Evolutionary conservation across 2,797 vertebrate species (phyloP).

Genomic region (Takifugu rubripes): DNA sequence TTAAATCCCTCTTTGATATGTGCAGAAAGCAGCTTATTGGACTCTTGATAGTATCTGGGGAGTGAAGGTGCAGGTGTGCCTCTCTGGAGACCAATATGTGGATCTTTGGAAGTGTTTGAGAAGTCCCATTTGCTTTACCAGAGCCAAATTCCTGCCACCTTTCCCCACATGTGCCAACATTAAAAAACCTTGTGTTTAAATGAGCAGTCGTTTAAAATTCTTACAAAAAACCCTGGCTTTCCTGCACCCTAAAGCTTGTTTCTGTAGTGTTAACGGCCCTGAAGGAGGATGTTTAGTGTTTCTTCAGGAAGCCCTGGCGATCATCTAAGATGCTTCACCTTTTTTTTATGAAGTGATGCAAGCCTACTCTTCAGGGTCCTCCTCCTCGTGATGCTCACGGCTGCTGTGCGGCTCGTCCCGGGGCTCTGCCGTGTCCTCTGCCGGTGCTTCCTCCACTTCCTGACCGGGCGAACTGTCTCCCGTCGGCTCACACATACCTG

Average conservation of each 20-base stretch:
- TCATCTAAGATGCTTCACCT: constrained; percentile 39
- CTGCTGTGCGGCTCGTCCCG: constrained; percentile 19
- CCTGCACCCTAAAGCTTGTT: constrained; percentile 7
- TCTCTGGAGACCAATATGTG: constrained; percentile 22
- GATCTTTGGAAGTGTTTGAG: constrained; percentile 56
- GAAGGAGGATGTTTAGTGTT: constrained; percentile 11
- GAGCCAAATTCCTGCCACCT: constrained; percentile 25
- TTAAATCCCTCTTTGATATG: neutral
- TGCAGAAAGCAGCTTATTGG: constrained; percentile 4
- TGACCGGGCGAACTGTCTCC: constrained; percentile 3
- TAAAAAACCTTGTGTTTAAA: constrained; percentile 14
- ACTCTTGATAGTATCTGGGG: constrained; percentile 1
- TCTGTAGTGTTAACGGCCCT: constrained; percentile 28
- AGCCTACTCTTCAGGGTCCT: constrained; percentile 46
- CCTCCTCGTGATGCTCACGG: constrained; percentile 10
- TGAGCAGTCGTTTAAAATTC: constrained; percentile 34
- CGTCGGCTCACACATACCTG: neutral
- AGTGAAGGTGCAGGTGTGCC: constrained; percentile 42
- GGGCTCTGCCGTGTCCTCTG: constrained; percentile 22
- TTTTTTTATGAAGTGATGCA: constrained; percentile 7
- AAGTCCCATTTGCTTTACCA: constrained; percentile 20
- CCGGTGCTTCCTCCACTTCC: constrained; percentile 11
- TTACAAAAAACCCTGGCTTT: constrained; percentile 9
- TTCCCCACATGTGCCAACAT: constrained; percentile 9
- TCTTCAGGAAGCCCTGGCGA: constrained; percentile 28